Percentiles rank a stretch among this genome's conserved stretches.
Evolutionary conservation across 2,888 invertebrate genomes (phyloP).

Genomic region (Odontothrips loti): DNA sequence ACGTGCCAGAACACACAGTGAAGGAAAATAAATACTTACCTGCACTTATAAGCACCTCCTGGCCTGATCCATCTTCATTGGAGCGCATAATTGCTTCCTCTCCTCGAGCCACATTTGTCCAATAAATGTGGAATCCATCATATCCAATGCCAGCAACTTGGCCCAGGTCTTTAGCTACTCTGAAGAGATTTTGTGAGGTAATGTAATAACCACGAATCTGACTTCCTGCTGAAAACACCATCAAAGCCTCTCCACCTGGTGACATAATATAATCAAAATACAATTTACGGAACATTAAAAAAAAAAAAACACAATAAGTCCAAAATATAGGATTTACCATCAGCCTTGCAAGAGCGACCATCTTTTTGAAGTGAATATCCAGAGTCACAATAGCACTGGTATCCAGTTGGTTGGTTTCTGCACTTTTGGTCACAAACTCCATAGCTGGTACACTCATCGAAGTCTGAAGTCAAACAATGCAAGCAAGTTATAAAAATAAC

Average conservation of each 20-base stretch:
- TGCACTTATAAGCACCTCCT: constrained; percentile 52
- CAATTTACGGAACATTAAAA: neutral
- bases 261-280: too few relatives aligned
- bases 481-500: constrained; percentile 25
- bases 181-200: constrained; percentile 51
- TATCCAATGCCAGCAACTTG: constrained; percentile 65
- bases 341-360: constrained; percentile 53
- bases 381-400: constrained; percentile 59
- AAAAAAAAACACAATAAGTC: neutral
- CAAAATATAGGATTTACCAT: constrained; percentile 41
- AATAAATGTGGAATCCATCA: constrained; percentile 68
- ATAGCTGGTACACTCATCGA: constrained; percentile 40
- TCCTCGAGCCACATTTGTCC: constrained; percentile 68
- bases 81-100: constrained; percentile 68
- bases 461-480: constrained; percentile 35
- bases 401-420: constrained; percentile 56
- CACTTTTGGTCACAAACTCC: constrained; percentile 70
- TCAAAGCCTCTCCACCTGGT: constrained; percentile 59
- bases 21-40: constrained; percentile 42
- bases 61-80: constrained; percentile 56
- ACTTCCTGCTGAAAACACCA: constrained; percentile 64
- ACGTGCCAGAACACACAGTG: too few relatives aligned
- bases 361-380: constrained; percentile 54
- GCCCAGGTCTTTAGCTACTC: constrained; percentile 51
- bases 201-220: constrained; percentile 63